Base-by-base conservation (phyloP, 2,113 vertebrate genomes). In the Thomomys bottae region DNA sequence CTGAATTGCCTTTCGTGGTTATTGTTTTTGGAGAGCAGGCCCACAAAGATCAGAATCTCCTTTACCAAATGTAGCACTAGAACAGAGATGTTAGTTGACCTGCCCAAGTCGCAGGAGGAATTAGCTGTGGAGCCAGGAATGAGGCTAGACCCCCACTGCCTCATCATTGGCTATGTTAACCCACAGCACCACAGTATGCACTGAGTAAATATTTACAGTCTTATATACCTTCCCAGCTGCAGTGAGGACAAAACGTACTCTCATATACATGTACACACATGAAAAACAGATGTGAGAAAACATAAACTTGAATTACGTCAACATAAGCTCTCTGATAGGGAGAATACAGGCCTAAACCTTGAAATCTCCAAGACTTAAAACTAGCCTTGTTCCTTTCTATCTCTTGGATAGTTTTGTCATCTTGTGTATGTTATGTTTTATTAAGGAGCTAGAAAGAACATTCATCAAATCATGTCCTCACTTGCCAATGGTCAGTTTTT, bases 151-250 rank as follows among this genome's bases (percentile, higher is more conserved):
- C 36, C 89, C 32, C 3, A 32, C 20, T 42, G 9, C 36, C 42
- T 63, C 8, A 2, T 32, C 81, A 67, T 30, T 26, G 30, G 57
- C 67, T 7, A 0, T 23, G 24, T 66, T 61, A 64, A 66, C 30
- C 68, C 70, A 85, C 76, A 63, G 59, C 28, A 59, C 28, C 45
- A 1, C 87, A 75, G 82, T 64, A 71, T 64, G 66, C 59, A 72
- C 9, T 42, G 9, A 30, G 71, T 95, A 94, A 96, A 94, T 90
- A 93, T 95, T 92, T 95, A 94, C 28, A 73, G 34, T 68, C 70
- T 89, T 78, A 72, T 79, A 42, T 70, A 49, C 64, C 83, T 93
- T 64, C n/a, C 54, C 91, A 88, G 83, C 40, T 87, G 34, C 67
- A 70, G 40, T 77, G 30, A 92, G 94, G 42, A 93, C 81, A 76